Evolutionary conservation across 2,113 vertebrate genomes (phyloP), one percentile per base, ranked within the genome.

Genomic region (Excalfactoria chinensis): DNA sequence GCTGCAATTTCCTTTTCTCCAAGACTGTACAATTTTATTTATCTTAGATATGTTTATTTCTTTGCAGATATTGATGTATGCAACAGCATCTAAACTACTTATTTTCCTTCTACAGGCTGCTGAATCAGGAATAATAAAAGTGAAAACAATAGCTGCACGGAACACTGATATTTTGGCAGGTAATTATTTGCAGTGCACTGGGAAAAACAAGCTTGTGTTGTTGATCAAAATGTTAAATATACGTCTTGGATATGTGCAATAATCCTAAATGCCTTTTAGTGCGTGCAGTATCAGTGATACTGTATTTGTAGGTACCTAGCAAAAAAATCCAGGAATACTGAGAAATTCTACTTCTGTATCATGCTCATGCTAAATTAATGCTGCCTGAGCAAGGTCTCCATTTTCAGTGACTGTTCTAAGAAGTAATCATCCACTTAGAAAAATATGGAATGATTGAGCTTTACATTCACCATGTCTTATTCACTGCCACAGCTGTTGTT

Each of bases 101-200:
- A 11, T 89, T 96, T 96, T 89, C 84, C 94, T 74, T 95, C 48
- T 97, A 25, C 91, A 99, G 99, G 99, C 99, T 75, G 99, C 99
- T 95, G 99, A 99, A 97, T 99, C 99, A 84, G 99, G 99, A 97
- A 99, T 99, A 90, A 99, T 99, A 97, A 99, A 99, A 98, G 99
- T 99, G 96, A 99, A 99, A 98, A 99, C 99, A 48, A 99, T 99
- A 95, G 99, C 99, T 94, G 98, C 98, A 93, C 98, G 99, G 95
- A 99, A 98, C 96, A 98, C 98, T 58, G 99, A 99, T 89, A 98
- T 99, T 97, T 98, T 99, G 95, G 97, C 99, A 98, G 99, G 99
- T 99, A 98, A 98, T 91, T 89, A 94, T 95, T 96, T 96, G 17
- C 77, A 90, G 7, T 73, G 72, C n/a, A 93, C 8, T 60, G 32